Evolutionary conservation across 2,113 vertebrate species (phyloP).

Genomic region (Pogona vitticeps): DNA sequence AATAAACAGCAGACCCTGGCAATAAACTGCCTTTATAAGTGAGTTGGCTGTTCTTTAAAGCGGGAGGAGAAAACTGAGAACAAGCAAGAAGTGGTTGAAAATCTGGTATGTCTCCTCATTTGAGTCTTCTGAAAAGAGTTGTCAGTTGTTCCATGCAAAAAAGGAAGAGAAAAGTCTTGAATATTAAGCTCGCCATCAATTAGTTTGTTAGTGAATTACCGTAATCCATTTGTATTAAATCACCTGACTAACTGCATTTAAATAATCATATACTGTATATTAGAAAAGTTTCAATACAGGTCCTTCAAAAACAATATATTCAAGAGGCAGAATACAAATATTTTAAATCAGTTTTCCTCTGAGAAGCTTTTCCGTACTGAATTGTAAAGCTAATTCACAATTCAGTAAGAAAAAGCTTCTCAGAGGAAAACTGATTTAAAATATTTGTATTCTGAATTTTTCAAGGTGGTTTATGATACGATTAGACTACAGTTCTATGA

Average conservation of each 20-base stretch:
- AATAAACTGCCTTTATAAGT: slow-evolving; percentile 15
- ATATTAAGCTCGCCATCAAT: not conserved
- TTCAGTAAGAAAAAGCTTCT: not conserved
- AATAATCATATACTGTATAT: slow-evolving; percentile 4
- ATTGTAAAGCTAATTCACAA: not conserved
- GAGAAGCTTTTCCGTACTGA: too few species aligned
- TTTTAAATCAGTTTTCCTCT: too few species aligned
- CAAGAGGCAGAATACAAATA: too few species aligned
- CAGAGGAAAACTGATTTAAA: not conserved
- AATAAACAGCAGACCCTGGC: not conserved
- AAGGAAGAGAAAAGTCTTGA: not conserved
- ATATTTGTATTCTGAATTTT: not conserved
- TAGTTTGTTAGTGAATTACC: not conserved
- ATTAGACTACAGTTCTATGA: not conserved
- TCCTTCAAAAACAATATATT: not conserved
- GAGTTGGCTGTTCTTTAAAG: not conserved
- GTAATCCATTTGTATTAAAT: not conserved
- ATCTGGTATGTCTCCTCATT: not conserved
- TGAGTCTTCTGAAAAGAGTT: slow-evolving; percentile 31
- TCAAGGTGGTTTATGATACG: not conserved
- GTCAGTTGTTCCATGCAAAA: not conserved
- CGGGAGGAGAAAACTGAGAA: slow-evolving; percentile 3
- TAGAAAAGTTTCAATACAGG: not conserved
- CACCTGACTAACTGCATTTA: not conserved
- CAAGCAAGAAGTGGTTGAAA: not conserved